Conservation (phyloP, 2,113 vertebrate genomes). For the Glaucomys volans region DNA sequence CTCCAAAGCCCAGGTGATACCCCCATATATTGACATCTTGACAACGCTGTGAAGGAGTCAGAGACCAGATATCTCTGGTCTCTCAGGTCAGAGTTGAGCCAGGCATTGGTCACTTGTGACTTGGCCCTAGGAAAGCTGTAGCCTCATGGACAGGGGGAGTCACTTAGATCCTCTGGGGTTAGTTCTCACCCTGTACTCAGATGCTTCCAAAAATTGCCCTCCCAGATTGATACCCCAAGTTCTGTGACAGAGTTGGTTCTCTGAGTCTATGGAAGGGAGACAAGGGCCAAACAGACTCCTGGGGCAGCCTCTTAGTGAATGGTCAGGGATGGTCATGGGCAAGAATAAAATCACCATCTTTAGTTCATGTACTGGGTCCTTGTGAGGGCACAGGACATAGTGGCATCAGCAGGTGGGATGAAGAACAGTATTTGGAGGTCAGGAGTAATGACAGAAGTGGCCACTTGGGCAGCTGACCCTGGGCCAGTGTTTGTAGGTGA, state of each 20-base stretch:
- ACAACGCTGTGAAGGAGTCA: background rate
- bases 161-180: background rate
- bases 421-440: slow-evolving; percentile 3
- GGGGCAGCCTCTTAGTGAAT: background rate
- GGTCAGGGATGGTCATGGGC: background rate
- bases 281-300: slow-evolving; percentile 55
- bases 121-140: background rate
- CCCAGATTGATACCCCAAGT: background rate
- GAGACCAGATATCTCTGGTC: slow-evolving; percentile 85
- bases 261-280: slow-evolving; percentile 66
- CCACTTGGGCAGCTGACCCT: background rate
- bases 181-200: slow-evolving; percentile 23
- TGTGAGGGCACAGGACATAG: background rate
- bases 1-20: background rate
- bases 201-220: background rate
- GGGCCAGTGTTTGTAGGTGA: background rate
- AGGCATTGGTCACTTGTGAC: slow-evolving; percentile 86
- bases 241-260: slow-evolving; percentile 11
- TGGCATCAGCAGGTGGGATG: background rate
- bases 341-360: background rate
- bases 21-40: background rate
- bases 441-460: background rate
- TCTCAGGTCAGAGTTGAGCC: slow-evolving; percentile 84
- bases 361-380: background rate
- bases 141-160: background rate